These are phyloP conservation scores for Cremastinae sp. DNA, from an alignment of 2,888 invertebrate species.

Conservation along the genomic window DNA sequence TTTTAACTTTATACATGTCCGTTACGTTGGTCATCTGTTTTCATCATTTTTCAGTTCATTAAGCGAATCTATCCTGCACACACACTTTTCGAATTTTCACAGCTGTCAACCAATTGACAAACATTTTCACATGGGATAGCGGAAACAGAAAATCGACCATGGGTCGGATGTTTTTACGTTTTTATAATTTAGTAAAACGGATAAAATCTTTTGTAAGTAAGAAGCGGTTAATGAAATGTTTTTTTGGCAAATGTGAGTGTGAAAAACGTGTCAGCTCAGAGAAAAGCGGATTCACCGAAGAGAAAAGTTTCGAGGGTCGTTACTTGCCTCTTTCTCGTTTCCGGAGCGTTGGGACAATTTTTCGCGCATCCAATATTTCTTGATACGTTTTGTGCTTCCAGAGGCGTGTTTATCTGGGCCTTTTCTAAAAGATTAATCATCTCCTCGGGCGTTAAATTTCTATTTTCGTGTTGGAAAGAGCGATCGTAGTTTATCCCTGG, in stretches of 20 bases:
- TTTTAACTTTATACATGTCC: conserved; percentile 1
- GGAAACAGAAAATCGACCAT: too few relatives aligned
- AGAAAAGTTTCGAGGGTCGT: conserved; percentile 75
- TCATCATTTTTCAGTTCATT: too few relatives aligned
- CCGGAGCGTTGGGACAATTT: conserved; percentile 55
- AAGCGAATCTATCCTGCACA: too few relatives aligned
- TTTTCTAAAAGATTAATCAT: conserved; percentile 77
- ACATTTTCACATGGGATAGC: too few relatives aligned
- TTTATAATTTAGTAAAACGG: too few relatives aligned
- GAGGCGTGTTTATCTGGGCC: conserved; percentile 73
- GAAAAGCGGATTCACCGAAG: conserved; percentile 73
- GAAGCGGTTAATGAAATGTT: too few relatives aligned
- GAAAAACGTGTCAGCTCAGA: conserved; percentile 64
- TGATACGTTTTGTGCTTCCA: conserved; percentile 64
- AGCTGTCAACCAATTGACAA: too few relatives aligned
- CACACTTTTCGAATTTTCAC: too few relatives aligned
- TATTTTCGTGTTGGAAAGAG: conserved; percentile 53
- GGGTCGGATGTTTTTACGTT: too few relatives aligned
- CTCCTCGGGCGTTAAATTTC: conserved; percentile 71
- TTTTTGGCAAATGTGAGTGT: neutral
- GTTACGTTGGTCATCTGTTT: neutral
- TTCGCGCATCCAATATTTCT: conserved; percentile 57
- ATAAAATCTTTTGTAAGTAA: too few relatives aligned
- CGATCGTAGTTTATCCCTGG: conserved; percentile 32
- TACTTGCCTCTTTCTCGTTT: conserved; percentile 75